Conservation (phyloP, 1,140 invertebrate species). For the Drosophila murphyi region DNA sequence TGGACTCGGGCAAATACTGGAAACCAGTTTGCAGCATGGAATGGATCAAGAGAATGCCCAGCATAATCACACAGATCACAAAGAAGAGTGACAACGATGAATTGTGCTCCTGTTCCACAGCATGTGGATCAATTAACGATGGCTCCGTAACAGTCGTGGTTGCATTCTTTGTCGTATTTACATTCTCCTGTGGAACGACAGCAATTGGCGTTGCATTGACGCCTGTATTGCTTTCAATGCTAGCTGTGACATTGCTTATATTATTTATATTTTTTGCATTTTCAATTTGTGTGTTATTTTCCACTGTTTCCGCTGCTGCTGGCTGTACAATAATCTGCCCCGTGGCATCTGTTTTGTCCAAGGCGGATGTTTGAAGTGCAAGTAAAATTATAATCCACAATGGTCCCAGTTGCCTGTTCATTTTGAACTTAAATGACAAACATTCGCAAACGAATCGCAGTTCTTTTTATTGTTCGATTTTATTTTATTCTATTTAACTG, state of each 20-base stretch:
- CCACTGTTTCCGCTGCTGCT: not conserved
- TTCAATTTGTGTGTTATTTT: not conserved
- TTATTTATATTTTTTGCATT: slow-evolving; percentile 8
- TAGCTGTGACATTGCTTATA: not conserved
- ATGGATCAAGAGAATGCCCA: slow-evolving; percentile 97
- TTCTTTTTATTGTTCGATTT: not conserved
- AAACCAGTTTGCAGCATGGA: slow-evolving; percentile 97
- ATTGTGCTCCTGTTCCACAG: slow-evolving; percentile 97
- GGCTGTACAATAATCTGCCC: not conserved
- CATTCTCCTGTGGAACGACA: not conserved
- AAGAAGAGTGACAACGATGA: slow-evolving; percentile 99
- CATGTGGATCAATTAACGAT: slow-evolving; percentile 89
- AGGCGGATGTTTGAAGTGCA: not conserved
- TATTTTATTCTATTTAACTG: slow-evolving; percentile 11
- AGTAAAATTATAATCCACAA: slow-evolving; percentile 26
- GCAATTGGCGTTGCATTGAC: slow-evolving; percentile 2
- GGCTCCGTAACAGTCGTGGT: slow-evolving; percentile 66
- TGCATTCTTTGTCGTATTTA: slow-evolving; percentile 40
- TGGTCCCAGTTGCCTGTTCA: slow-evolving; percentile 11
- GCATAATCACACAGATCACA: slow-evolving; percentile 95
- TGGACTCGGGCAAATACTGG: slow-evolving; percentile 98
- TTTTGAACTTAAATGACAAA: not conserved
- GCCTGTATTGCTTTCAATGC: not conserved
- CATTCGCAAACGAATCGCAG: not conserved
- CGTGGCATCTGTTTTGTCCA: not conserved